A percentile compares a stretch with the other conserved stretches of the same genome.
Evolutionary conservation across 2,797 vertebrate genomes (phyloP).

Genomic region (Brachyalestes nurse): DNA sequence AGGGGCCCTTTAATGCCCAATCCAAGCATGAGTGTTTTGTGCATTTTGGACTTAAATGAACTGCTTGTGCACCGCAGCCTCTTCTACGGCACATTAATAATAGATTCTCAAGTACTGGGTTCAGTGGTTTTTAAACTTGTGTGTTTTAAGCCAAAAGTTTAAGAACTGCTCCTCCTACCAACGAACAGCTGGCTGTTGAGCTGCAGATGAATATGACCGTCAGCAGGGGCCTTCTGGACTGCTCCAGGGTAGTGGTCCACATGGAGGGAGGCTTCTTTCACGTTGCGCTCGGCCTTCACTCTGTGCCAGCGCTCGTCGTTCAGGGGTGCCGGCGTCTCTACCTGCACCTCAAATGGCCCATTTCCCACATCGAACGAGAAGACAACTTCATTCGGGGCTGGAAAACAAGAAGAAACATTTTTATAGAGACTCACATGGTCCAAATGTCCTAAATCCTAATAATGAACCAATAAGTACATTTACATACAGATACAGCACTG

Average conservation of each 20-base stretch:
- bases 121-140: no score
- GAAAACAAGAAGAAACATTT: constrained; percentile 20
- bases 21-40: background rate
- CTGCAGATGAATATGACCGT: constrained; percentile 89
- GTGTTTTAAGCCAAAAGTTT: background rate
- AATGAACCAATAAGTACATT: no score
- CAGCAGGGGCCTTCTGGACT: constrained; percentile 78
- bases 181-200: constrained; percentile 96
- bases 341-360: constrained; percentile 84
- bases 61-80: background rate
- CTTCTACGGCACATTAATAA: background rate
- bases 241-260: constrained; percentile 83
- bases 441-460: no score
- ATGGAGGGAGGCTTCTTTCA: constrained; percentile 88
- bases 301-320: constrained; percentile 92
- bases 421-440: background rate
- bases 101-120: background rate
- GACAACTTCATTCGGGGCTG: constrained; percentile 86
- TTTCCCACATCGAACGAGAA: constrained; percentile 97
- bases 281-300: constrained; percentile 87
- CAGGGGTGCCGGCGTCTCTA: constrained; percentile 76
- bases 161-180: constrained; percentile 76
- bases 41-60: background rate
- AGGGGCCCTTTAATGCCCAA: no score
- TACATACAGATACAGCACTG: no score